These are phyloP conservation scores for Synanthedon formicaeformis DNA, from an alignment of 2,888 invertebrate genomes.

Conservation along the genomic window DNA sequence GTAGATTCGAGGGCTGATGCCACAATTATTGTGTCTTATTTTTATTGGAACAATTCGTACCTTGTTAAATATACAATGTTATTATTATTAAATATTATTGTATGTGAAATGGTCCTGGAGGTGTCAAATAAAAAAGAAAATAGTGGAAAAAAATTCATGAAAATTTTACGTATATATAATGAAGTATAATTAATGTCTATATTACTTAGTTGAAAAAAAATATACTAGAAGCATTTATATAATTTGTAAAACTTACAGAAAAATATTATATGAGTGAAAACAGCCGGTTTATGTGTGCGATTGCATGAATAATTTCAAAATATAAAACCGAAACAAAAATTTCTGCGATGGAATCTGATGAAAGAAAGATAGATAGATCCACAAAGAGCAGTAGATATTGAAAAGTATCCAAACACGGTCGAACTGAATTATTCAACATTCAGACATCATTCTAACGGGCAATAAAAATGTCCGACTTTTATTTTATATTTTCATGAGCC, in stretches of 20 bases:
- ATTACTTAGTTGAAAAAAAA: too few relatives aligned
- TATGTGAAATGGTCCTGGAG: conserved; percentile 47
- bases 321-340: too few relatives aligned
- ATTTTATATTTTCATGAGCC: not conserved
- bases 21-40: conserved; percentile 41
- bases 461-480: conserved; percentile 1
- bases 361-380: conserved; percentile 8
- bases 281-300: too few relatives aligned
- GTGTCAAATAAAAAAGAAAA: conserved; percentile 37
- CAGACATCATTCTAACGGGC: conserved; percentile 1
- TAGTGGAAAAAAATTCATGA: too few relatives aligned
- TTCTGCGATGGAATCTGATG: conserved; percentile 3
- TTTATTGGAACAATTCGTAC: conserved; percentile 45
- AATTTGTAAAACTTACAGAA: too few relatives aligned
- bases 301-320: too few relatives aligned
- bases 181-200: too few relatives aligned
- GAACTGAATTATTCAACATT: conserved; percentile 10
- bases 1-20: conserved; percentile 1
- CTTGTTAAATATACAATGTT: conserved; percentile 59
- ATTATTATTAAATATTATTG: conserved; percentile 18
- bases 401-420: conserved; percentile 16
- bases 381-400: conserved; percentile 15
- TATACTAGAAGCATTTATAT: too few relatives aligned
- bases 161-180: too few relatives aligned
- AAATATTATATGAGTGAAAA: too few relatives aligned